phyloP scores from a whole-genome alignment of 1,140 invertebrate genomes.

The Chrysoperla carnea region DNA sequence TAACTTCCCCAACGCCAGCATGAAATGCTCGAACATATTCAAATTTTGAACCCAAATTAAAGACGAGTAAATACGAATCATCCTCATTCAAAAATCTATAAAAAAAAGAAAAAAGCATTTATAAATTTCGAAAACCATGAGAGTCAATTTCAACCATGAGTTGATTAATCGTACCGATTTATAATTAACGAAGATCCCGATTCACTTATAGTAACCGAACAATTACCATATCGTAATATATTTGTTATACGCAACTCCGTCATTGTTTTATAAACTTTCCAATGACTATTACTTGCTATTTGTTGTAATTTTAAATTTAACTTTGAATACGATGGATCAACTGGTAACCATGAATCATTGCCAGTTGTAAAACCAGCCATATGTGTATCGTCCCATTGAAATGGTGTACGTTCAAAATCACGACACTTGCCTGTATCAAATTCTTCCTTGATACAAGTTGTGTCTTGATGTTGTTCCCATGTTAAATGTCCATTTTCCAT shows the following conservation, averaged over 20 bases:
- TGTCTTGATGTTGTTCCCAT: slow-evolving; percentile 25
- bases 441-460: slow-evolving; percentile 21
- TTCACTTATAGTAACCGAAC: too few relatives aligned
- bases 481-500: slow-evolving; percentile 46
- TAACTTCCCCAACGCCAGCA: too few relatives aligned
- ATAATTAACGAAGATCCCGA: too few relatives aligned
- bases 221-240: not conserved
- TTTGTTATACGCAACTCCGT: slow-evolving; percentile 3
- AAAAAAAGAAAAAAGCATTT: too few relatives aligned
- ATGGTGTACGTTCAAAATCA: slow-evolving; percentile 37
- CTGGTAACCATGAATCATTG: slow-evolving; percentile 35
- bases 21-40: too few relatives aligned
- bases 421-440: slow-evolving; percentile 26
- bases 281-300: slow-evolving; percentile 8
- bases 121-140: too few relatives aligned
- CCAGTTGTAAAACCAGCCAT: slow-evolving; percentile 24
- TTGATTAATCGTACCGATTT: too few relatives aligned
- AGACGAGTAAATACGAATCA: too few relatives aligned
- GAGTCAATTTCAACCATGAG: too few relatives aligned
- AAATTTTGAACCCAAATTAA: too few relatives aligned
- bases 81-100: too few relatives aligned
- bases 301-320: slow-evolving; percentile 33
- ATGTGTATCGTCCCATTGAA: slow-evolving; percentile 34
- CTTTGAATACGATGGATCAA: slow-evolving; percentile 31
- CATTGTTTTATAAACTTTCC: slow-evolving; percentile 9